Evolutionary conservation across 2,797 vertebrate species (phyloP).

Genomic region (Anguilla obscura): DNA sequence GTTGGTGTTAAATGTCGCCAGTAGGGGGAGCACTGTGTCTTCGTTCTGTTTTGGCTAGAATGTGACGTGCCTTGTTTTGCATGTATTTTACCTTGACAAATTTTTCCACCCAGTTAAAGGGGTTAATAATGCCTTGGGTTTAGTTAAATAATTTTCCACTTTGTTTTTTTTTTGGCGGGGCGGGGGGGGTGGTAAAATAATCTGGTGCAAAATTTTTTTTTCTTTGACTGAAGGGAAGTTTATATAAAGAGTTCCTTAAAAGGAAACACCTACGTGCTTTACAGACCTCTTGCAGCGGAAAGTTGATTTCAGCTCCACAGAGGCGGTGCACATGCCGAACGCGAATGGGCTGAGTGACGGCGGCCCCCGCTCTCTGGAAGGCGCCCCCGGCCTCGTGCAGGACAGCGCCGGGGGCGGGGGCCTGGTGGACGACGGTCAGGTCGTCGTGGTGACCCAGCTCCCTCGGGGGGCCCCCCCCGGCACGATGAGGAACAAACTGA

Average conservation of each 20-base stretch:
- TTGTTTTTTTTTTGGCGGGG: neutral
- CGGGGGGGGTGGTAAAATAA: neutral
- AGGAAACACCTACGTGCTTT: neutral
- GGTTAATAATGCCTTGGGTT: neutral
- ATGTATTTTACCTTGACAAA: neutral
- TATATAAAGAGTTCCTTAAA: neutral
- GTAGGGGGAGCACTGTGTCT: neutral
- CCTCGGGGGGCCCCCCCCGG: constrained; percentile 44
- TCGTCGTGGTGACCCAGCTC: constrained; percentile 50
- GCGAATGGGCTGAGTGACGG: neutral
- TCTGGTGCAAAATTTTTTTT: neutral
- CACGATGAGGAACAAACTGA: constrained; percentile 59
- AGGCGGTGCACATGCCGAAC: neutral
- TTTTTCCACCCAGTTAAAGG: neutral
- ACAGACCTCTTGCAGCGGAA: neutral
- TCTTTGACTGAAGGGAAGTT: neutral
- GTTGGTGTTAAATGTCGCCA: neutral
- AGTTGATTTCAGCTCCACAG: neutral
- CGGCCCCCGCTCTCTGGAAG: constrained; percentile 35
- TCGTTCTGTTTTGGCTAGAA: neutral
- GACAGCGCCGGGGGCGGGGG: constrained; percentile 21
- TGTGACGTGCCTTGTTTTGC: neutral
- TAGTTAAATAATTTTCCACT: neutral
- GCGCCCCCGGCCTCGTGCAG: constrained; percentile 30
- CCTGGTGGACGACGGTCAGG: constrained; percentile 42